Base-by-base conservation (phyloP, 2,888 invertebrate genomes). In the Encarsia formosa region DNA sequence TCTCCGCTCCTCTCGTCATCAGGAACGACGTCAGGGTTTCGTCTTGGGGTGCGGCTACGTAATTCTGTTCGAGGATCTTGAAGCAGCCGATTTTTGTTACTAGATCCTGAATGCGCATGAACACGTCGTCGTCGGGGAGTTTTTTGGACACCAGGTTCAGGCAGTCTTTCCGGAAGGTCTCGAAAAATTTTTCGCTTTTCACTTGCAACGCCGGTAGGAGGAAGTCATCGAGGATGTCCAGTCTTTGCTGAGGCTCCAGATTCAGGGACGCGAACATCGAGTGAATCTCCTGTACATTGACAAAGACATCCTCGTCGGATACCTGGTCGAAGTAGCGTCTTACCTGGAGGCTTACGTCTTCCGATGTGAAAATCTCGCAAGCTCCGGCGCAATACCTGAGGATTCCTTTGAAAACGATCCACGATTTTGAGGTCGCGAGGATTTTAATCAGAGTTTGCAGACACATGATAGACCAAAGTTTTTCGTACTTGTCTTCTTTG, bases 41-140 rank as follows among this genome's bases (percentile, higher is more conserved):
- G 5, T 19, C 18, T 1, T 22, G 16, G 8, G 8, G 15, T 16
- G 20, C 20, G 11, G 15, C n/a, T n/a, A n/a, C 65, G 31, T 73
- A 70, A 65, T 77, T 66, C 13, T 67, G 59, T 51, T 72, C 73
- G 20, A 76, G 49, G 4, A 78, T 59, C 46, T 68, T 62, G 52
- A 66, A 78, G 23, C 68, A 68, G 13, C 74, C 71, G 4, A 75
- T 74, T 37, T 72, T 69, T 1, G 70, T 68, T 9, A 71, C 59
- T 1, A 71, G 52, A 8, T 60, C 41, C 15, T 61, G 61, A n/a
- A 61, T 60, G n/a, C 44, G 48, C 8, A 18, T 20, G 3, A 3
- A 1, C 1, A 9, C 4, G 1, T 39, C 49, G 2, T 34, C 45
- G 2, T 1, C 13, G 45, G 2, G 16, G n/a, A 6, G 45, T 4